A percentile compares a stretch with the other conserved stretches of the same genome.
Evolutionary conservation across 2,797 vertebrate genomes (phyloP).

Genomic region (Neopelma chrysocephalum): DNA sequence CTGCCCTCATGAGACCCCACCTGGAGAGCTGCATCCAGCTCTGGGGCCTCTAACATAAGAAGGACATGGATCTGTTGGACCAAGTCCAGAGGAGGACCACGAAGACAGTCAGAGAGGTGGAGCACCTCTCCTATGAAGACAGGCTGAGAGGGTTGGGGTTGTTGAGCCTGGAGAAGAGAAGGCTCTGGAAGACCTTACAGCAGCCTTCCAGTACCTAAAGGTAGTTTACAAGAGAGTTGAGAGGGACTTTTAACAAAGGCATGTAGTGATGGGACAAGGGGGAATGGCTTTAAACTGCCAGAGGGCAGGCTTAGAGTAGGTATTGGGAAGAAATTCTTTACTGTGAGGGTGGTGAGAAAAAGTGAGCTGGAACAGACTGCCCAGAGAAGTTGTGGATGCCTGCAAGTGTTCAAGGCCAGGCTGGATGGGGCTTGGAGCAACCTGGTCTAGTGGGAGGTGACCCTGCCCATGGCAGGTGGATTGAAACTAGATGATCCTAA

Average conservation of each 20-base stretch:
- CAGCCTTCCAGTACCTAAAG: neutral
- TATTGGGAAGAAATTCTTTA: neutral
- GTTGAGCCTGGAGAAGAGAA: neutral
- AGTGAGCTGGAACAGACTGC: neutral
- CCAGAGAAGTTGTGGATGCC: neutral
- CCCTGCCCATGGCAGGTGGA: neutral
- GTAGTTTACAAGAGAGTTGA: neutral
- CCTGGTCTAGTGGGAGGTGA: neutral
- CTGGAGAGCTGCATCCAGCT: neutral
- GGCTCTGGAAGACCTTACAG: neutral
- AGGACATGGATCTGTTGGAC: neutral
- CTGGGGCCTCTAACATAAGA: neutral
- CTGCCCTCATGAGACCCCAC: neutral
- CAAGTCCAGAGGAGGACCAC: neutral
- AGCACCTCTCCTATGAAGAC: neutral
- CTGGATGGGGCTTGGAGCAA: neutral
- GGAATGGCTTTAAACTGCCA: neutral
- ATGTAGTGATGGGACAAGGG: neutral
- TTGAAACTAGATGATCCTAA: neutral
- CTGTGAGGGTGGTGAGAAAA: neutral
- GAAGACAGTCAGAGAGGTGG: neutral
- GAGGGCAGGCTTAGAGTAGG: neutral
- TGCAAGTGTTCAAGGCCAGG: neutral
- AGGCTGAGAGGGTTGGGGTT: neutral
- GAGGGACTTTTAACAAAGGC: neutral